A percentile compares a stretch with the other conserved stretches of the same genome.
These are phyloP conservation scores for Boulengeromyrus knoepffleri DNA, from an alignment of 2,113 vertebrate genomes.

Conservation along the genomic window DNA sequence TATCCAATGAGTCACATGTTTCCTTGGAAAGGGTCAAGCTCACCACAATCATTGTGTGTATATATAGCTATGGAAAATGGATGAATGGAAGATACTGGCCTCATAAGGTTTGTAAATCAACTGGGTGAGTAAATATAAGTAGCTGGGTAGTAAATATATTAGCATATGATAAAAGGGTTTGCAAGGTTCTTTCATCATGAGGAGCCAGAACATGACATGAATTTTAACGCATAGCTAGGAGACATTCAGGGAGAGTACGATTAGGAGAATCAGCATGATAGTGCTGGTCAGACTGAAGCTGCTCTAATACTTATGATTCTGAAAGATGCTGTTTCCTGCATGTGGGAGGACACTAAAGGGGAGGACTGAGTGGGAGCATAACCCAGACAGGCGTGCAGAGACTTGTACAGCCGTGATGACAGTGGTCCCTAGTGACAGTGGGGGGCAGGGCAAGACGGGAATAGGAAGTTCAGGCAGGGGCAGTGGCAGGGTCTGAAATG, in stretches of 20 bases:
- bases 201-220: background rate
- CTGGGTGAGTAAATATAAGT: background rate
- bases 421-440: background rate
- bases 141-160: background rate
- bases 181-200: background rate
- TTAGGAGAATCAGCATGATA: background rate
- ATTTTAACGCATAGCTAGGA: background rate
- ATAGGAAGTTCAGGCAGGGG: background rate
- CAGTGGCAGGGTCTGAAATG: constrained; percentile 5
- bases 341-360: background rate
- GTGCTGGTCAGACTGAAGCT: background rate
- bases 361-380: background rate
- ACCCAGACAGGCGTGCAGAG: background rate
- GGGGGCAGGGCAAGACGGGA: background rate
- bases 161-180: background rate
- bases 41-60: background rate
- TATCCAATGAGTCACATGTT: background rate
- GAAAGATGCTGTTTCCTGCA: background rate
- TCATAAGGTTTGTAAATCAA: background rate
- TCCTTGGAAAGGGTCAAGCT: background rate
- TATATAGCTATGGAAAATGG: background rate
- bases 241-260: background rate
- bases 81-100: background rate
- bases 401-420: background rate
- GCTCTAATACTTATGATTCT: background rate